phyloP scores from a whole-genome alignment of 2,113 vertebrate genomes.

The Hiodon tergisus region DNA sequence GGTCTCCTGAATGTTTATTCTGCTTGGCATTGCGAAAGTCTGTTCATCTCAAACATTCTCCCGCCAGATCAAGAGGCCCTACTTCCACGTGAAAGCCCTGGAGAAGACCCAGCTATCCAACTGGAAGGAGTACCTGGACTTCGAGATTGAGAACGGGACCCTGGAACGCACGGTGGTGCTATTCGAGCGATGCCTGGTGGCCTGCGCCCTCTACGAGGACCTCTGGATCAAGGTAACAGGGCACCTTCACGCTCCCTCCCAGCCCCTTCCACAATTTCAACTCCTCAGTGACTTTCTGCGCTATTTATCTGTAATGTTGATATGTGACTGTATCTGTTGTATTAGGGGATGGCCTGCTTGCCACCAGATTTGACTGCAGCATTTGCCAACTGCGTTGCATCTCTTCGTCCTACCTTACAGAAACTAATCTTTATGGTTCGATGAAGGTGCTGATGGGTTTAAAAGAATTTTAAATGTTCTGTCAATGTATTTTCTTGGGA shows the following conservation, averaged over 20 bases:
- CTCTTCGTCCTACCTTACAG: conserved; percentile 99
- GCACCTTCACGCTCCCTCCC: conserved; percentile 51
- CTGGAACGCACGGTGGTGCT: conserved; percentile 95
- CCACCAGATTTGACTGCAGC: conserved; percentile 99
- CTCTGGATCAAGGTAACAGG: conserved; percentile 96
- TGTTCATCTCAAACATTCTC: background rate
- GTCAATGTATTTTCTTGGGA: conserved; percentile 79
- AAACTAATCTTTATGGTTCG: conserved; percentile 99
- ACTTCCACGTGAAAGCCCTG: conserved; percentile 96
- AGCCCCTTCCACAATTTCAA: conserved; percentile 78
- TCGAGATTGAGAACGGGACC: conserved; percentile 95
- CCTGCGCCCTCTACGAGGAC: conserved; percentile 98
- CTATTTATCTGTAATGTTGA: conserved; percentile 99
- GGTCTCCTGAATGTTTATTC: background rate
- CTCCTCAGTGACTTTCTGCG: conserved; percentile 92
- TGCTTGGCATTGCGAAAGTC: background rate
- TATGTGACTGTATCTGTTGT: conserved; percentile 99
- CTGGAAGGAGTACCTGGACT: conserved; percentile 99
- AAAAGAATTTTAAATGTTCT: conserved; percentile 99
- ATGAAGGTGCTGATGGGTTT: conserved; percentile 99
- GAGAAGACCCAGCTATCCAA: conserved; percentile 97
- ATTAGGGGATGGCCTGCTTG: conserved; percentile 99
- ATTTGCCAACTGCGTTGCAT: conserved; percentile 99
- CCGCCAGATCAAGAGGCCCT: conserved; percentile 90
- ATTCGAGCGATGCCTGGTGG: conserved; percentile 97